Evolutionary conservation across 2,888 invertebrate species (phyloP), one percentile per base, ranked within the genome.

Genomic region (Margaritifera margaritifera): DNA sequence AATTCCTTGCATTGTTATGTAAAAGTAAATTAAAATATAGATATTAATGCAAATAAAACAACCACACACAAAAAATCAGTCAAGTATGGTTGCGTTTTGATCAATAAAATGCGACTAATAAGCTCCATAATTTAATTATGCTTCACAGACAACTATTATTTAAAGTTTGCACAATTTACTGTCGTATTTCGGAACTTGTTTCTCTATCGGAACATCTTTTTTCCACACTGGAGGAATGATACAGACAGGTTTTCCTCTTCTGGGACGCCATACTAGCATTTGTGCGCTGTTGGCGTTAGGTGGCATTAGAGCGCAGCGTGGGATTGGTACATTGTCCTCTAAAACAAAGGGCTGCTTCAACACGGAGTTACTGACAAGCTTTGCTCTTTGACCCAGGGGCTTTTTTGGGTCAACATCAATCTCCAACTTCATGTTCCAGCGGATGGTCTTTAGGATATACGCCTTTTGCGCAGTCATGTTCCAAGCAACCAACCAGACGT

Each of bases 401-500:
- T 81, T 80, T 42, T 68, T 75, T 0, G 89, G 89, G 68, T 89
- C 84, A 6, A 90, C 86, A 6, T 80, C 80, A 51, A 90, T 88
- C 67, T 87, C 88, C 20, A 90, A 74, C 62, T 87, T 81, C 87
- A 88, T 87, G 64, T 80, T 82, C 88, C 88, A 88, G 24, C 74
- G 73, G 27, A 88, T 80, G 6, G 87, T 86, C 71, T 87, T 86
- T 51, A 89, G 79, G 56, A 89, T 85, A 71, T 88, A 87, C 65
- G 87, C 86, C 69, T 84, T 84, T 67, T 85, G 82, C 5, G 78
- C 76, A 2, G 81, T 82, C 82, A 88, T 84, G 78, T 88, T 86
- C 84, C 88, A 89, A 22, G 85, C 86, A 6, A 89, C 89, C 42
- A 90, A 82, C 87, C 88, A 90, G 6, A 88, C 88, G 76, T 88